Percentiles rank a stretch among this genome's conserved stretches.
Evolutionary conservation across 2,888 invertebrate genomes (phyloP).

Genomic region (Pelosia muscerda): DNA sequence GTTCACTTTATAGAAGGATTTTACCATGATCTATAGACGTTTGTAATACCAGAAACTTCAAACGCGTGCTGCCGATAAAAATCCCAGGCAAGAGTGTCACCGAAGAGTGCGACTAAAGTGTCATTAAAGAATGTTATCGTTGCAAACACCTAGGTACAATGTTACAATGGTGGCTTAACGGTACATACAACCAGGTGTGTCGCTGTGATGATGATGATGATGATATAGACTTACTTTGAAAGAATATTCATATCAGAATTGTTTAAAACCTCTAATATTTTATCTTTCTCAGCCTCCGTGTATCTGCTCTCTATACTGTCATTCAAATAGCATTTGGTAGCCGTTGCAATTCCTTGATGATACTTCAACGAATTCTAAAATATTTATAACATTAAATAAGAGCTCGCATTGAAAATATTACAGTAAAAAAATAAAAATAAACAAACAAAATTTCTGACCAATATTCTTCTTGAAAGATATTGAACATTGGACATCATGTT

Average conservation of each 20-base stretch:
- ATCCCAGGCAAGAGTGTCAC: too few relatives aligned
- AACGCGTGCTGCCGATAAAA: too few relatives aligned
- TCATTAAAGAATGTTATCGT: too few relatives aligned
- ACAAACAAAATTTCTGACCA: constrained; percentile 20
- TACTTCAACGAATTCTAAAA: constrained; percentile 53
- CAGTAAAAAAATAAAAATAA: background rate
- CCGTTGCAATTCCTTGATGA: constrained; percentile 34
- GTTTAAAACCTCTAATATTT: constrained; percentile 77
- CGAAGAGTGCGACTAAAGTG: too few relatives aligned
- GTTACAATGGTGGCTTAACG: too few relatives aligned
- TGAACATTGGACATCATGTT: constrained; percentile 19
- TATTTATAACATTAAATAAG: background rate
- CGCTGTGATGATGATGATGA: background rate
- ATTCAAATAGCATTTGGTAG: constrained; percentile 54
- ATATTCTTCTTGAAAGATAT: constrained; percentile 24
- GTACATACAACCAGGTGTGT: too few relatives aligned
- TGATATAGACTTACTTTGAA: constrained; percentile 60
- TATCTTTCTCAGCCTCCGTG: constrained; percentile 67
- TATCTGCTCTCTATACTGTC: constrained; percentile 68
- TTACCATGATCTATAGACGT: too few relatives aligned
- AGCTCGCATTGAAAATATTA: background rate
- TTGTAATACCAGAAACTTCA: too few relatives aligned
- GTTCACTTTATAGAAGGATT: too few relatives aligned
- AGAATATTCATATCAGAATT: constrained; percentile 62
- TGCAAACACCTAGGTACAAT: too few relatives aligned